Conservation (phyloP, 2,888 invertebrate genomes). For the Eupithecia inturbata region DNA sequence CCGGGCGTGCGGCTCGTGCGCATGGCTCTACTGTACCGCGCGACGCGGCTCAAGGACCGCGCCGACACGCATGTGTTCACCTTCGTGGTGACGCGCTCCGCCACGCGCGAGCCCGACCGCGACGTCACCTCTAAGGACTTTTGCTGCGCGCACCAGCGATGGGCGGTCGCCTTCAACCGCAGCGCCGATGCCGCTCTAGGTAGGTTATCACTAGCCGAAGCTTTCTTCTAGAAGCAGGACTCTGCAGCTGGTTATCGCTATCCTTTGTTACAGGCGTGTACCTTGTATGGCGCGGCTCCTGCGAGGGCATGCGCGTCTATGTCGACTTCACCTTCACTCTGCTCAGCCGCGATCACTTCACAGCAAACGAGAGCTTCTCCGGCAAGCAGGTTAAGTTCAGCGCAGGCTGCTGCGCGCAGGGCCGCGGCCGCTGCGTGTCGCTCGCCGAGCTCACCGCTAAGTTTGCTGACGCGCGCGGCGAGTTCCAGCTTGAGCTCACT, state of each 20-base stretch:
- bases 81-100: slow-evolving; percentile 91
- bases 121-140: slow-evolving; percentile 93
- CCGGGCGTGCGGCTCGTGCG: slow-evolving; percentile 79
- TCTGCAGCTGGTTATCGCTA: slow-evolving; percentile 7
- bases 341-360: slow-evolving; percentile 92
- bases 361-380: slow-evolving; percentile 91
- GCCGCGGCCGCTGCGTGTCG: slow-evolving; percentile 89
- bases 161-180: slow-evolving; percentile 91
- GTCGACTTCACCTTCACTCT: slow-evolving; percentile 92
- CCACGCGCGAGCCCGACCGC: slow-evolving; percentile 90
- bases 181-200: slow-evolving; percentile 87
- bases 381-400: slow-evolving; percentile 89
- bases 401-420: slow-evolving; percentile 88
- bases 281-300: slow-evolving; percentile 90
- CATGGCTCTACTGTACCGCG: slow-evolving; percentile 92
- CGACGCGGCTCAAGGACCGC: slow-evolving; percentile 92
- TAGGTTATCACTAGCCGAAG: slow-evolving; percentile 47
- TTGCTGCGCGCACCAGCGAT: slow-evolving; percentile 91
- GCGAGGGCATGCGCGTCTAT: slow-evolving; percentile 89
- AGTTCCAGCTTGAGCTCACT: slow-evolving; percentile 91
- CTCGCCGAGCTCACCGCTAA: slow-evolving; percentile 88
- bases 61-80: slow-evolving; percentile 93
- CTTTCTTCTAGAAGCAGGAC: not conserved
- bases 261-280: slow-evolving; percentile 87
- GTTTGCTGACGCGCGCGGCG: slow-evolving; percentile 91